Evolutionary conservation across 2,888 invertebrate genomes (phyloP).

Genomic region (Drosophila longiperda): DNA sequence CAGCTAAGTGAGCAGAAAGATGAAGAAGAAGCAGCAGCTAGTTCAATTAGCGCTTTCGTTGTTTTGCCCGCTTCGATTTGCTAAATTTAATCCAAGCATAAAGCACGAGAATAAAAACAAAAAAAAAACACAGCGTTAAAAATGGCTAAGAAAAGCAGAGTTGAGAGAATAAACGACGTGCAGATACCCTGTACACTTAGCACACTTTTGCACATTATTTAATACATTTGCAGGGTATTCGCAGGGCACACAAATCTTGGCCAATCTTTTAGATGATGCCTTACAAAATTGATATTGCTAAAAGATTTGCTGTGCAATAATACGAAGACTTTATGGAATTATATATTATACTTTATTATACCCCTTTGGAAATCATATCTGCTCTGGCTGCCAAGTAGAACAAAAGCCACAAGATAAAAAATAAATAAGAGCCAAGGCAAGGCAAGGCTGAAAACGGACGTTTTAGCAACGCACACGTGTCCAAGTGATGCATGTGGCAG

Average conservation of each 20-base stretch:
- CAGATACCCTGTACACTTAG: neutral
- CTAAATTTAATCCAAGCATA: constrained; percentile 79
- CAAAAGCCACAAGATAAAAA: constrained; percentile 34
- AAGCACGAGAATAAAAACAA: constrained; percentile 53
- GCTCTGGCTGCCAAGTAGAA: constrained; percentile 4
- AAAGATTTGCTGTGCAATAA: neutral
- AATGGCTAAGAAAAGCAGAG: constrained; percentile 21
- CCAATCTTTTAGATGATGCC: neutral
- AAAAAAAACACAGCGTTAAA: constrained; percentile 11
- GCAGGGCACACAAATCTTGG: neutral
- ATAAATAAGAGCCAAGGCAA: neutral
- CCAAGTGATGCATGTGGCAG: constrained; percentile 24
- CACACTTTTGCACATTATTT: neutral
- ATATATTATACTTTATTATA: constrained; percentile 7
- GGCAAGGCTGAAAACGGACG: constrained; percentile 60
- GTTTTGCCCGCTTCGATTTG: constrained; percentile 71
- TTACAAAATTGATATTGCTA: neutral
- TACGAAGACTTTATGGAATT: neutral
- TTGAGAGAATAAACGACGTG: neutral
- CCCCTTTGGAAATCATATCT: neutral
- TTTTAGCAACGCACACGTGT: constrained; percentile 80
- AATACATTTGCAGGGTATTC: neutral
- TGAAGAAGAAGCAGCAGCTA: constrained; percentile 27
- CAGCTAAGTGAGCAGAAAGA: constrained; percentile 27
- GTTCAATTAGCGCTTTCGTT: constrained; percentile 74